Conservation (phyloP, 1,140 invertebrate species). For the Drosophila ironensis region DNA sequence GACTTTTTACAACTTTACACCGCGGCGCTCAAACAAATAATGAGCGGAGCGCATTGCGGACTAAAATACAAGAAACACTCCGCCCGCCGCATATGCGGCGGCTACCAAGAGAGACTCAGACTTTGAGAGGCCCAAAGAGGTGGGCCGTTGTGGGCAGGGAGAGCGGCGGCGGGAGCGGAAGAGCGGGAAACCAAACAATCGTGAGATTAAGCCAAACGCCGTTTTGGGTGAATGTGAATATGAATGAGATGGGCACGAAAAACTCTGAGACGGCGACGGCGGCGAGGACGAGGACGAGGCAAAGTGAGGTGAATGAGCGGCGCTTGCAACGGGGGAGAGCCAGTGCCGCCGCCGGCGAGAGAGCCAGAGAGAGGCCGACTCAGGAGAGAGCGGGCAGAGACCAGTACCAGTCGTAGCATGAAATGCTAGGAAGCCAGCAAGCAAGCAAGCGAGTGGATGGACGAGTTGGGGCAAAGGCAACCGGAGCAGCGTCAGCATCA, state of each 20-base stretch:
- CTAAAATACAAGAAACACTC: conserved; percentile 77
- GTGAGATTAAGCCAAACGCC: conserved; percentile 80
- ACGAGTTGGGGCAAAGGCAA: conserved; percentile 69
- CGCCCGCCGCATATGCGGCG: conserved; percentile 58
- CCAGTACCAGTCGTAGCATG: too few relatives aligned
- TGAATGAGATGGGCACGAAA: conserved; percentile 72
- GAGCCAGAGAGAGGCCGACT: conserved; percentile 38
- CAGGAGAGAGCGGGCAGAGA: conserved; percentile 41
- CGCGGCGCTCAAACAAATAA: conserved; percentile 82
- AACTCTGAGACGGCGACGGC: conserved; percentile 33
- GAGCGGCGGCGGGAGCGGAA: too few relatives aligned
- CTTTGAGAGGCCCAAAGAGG: conserved; percentile 26
- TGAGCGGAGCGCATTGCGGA: conserved; percentile 80
- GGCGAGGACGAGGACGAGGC: too few relatives aligned
- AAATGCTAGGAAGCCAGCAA: conserved; percentile 22
- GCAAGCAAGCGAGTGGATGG: conserved; percentile 55
- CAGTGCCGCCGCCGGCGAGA: conserved; percentile 5
- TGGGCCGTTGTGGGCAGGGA: conserved; percentile 25
- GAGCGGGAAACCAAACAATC: conserved; percentile 75
- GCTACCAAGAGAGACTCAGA: conserved; percentile 57
- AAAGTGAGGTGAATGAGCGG: conserved; percentile 73
- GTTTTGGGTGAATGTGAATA: conserved; percentile 81
- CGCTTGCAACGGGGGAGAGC: conserved; percentile 57
- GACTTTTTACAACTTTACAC: conserved; percentile 82
- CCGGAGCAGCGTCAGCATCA: conserved; percentile 20